Evolutionary conservation across 2,888 invertebrate species (phyloP).

Genomic region (Incurvaria masculella): DNA sequence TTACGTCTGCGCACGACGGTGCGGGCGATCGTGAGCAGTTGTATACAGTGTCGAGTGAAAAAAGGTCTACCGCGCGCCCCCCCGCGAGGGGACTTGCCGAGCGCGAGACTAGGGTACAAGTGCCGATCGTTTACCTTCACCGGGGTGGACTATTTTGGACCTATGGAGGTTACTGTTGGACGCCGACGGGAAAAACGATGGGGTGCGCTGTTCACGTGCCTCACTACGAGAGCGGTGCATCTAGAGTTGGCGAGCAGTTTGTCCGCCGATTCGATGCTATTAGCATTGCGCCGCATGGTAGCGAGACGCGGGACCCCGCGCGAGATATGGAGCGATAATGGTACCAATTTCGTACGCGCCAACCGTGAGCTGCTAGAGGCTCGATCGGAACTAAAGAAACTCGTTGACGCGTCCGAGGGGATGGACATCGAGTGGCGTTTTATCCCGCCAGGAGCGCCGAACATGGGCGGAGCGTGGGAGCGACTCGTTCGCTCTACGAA

Average conservation of each 20-base stretch:
- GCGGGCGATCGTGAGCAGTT: background rate
- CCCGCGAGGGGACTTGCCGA: background rate
- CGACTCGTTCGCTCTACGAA: conserved; percentile 1
- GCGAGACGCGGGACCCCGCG: conserved; percentile 14
- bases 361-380: background rate
- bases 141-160: background rate
- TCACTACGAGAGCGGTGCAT: conserved; percentile 17
- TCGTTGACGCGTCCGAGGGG: conserved; percentile 3
- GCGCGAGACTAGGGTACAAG: background rate
- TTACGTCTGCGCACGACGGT: background rate
- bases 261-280: conserved; percentile 12
- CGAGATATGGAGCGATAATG: conserved; percentile 13
- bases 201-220: conserved; percentile 16
- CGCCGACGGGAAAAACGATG: conserved; percentile 9
- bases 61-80: background rate
- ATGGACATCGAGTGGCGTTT: conserved; percentile 4
- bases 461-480: conserved; percentile 5
- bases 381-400: background rate
- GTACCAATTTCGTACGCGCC: conserved; percentile 10
- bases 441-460: conserved; percentile 1
- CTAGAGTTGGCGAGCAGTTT: conserved; percentile 14
- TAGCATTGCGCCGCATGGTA: conserved; percentile 13
- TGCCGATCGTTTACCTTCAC: background rate
- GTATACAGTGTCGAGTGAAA: background rate
- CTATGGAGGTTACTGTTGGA: background rate